Evolutionary conservation across 2,888 invertebrate species (phyloP).

Genomic region (Choristoneura rosaceana): DNA sequence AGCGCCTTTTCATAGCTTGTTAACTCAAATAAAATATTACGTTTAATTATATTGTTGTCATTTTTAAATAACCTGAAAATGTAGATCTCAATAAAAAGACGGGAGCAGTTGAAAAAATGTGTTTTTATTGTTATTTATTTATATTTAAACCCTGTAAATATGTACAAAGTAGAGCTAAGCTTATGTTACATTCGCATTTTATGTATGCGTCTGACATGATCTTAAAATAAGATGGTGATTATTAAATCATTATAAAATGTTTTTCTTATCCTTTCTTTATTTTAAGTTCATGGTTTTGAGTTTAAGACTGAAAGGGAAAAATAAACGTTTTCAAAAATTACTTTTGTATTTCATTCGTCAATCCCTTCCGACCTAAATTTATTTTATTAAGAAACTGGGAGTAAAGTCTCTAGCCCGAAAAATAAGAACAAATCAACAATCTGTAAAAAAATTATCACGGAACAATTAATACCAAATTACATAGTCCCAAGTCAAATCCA

Average conservation of each 20-base stretch:
- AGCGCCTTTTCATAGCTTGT: conserved; percentile 3
- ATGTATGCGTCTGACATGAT: conserved; percentile 12
- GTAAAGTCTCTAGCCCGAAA: background rate
- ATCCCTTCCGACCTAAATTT: conserved; percentile 1
- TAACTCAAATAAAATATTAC: conserved; percentile 29
- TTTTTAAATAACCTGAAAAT: conserved; percentile 26
- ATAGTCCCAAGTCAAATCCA: too few relatives aligned
- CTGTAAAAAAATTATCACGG: too few relatives aligned
- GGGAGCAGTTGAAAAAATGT: conserved; percentile 26
- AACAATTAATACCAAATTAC: too few relatives aligned
- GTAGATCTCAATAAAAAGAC: conserved; percentile 47
- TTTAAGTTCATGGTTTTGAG: conserved; percentile 22
- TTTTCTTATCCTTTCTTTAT: conserved; percentile 11
- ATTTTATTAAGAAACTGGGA: conserved; percentile 10
- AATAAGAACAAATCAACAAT: too few relatives aligned
- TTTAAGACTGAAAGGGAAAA: conserved; percentile 20
- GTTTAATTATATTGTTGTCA: conserved; percentile 35
- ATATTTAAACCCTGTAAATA: conserved; percentile 42
- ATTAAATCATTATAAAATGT: conserved; percentile 8
- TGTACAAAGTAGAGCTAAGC: conserved; percentile 36
- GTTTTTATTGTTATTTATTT: conserved; percentile 39
- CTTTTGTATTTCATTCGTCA: conserved; percentile 30
- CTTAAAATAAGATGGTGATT: conserved; percentile 9
- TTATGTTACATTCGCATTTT: conserved; percentile 15
- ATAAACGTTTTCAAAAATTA: background rate